Percentiles rank a stretch among this genome's conserved stretches.
These are phyloP conservation scores for Pilophorus perplexus DNA, from an alignment of 2,888 invertebrate genomes.

Conservation along the genomic window DNA sequence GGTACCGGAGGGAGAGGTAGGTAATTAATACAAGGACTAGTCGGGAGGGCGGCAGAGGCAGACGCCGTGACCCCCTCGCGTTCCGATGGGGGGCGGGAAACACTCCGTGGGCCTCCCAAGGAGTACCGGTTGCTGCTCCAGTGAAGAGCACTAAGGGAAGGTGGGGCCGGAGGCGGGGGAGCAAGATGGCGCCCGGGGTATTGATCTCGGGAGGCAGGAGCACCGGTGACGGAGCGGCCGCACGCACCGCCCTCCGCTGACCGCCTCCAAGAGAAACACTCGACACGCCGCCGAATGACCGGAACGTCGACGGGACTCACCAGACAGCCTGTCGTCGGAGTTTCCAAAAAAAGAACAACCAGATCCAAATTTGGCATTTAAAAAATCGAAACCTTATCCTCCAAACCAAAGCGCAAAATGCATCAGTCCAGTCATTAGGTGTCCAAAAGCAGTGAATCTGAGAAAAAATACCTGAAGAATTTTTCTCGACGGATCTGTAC, in stretches of 20 bases:
- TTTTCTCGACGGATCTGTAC: too few relatives aligned
- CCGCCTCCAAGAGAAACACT: not conserved
- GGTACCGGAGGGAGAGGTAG: not conserved
- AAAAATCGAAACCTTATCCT: not conserved
- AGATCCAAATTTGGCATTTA: not conserved
- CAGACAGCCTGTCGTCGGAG: too few relatives aligned
- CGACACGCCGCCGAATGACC: too few relatives aligned
- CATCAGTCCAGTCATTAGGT: too few relatives aligned
- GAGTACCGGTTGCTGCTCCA: constrained; percentile 12
- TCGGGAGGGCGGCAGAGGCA: constrained; percentile 1
- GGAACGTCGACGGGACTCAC: too few relatives aligned
- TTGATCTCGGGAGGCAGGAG: constrained; percentile 51
- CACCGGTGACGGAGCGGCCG: constrained; percentile 30
- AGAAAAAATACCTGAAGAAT: too few relatives aligned
- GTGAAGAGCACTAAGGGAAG: too few relatives aligned
- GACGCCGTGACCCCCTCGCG: constrained; percentile 15
- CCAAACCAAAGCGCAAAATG: too few relatives aligned
- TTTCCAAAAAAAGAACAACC: not conserved
- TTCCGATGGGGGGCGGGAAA: not conserved
- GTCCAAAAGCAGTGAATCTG: too few relatives aligned
- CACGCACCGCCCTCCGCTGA: constrained; percentile 13
- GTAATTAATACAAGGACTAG: not conserved
- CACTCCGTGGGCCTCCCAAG: not conserved
- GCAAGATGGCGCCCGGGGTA: constrained; percentile 41
- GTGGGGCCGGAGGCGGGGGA: not conserved